Percentiles rank a stretch among this genome's conserved stretches.
Conservation (phyloP, 2,888 invertebrate species). For the Phaedon cochleariae region DNA sequence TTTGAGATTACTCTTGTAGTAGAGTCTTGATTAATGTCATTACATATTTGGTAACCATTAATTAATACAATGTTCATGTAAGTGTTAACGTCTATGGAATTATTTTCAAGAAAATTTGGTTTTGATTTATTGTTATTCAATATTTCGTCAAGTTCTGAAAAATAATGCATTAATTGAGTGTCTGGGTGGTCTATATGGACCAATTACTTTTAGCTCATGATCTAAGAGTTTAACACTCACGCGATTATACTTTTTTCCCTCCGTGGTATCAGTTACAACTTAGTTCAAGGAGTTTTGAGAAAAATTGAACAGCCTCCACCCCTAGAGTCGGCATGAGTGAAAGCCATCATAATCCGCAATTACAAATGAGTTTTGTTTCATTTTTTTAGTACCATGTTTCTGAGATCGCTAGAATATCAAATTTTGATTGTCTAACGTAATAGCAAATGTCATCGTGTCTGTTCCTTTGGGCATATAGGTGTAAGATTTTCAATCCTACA, state of each 20-base stretch:
- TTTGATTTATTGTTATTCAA: slow-evolving; percentile 8
- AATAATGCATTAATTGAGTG: neutral
- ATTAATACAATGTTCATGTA: neutral
- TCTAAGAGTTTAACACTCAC: too few species aligned
- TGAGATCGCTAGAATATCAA: too few species aligned
- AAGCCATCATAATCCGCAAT: slow-evolving; percentile 8
- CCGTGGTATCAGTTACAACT: neutral
- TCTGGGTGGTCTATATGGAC: slow-evolving; percentile 8
- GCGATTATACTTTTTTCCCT: neutral
- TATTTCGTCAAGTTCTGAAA: neutral
- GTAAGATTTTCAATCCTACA: too few species aligned
- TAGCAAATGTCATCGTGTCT: too few species aligned
- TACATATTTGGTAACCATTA: neutral
- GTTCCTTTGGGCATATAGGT: too few species aligned
- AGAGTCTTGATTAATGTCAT: neutral
- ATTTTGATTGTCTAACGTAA: too few species aligned
- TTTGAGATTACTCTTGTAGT: neutral
- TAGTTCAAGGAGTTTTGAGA: slow-evolving; percentile 10
- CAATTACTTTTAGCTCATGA: neutral
- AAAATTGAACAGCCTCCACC: slow-evolving; percentile 8
- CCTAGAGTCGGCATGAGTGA: slow-evolving; percentile 11
- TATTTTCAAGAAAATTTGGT: slow-evolving; percentile 9
- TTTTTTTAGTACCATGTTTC: slow-evolving; percentile 9
- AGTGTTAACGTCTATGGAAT: neutral
- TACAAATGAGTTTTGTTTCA: slow-evolving; percentile 3